These are phyloP conservation scores for Cynopterus sphinx DNA, from an alignment of 2,797 vertebrate genomes.

Conservation along the genomic window DNA sequence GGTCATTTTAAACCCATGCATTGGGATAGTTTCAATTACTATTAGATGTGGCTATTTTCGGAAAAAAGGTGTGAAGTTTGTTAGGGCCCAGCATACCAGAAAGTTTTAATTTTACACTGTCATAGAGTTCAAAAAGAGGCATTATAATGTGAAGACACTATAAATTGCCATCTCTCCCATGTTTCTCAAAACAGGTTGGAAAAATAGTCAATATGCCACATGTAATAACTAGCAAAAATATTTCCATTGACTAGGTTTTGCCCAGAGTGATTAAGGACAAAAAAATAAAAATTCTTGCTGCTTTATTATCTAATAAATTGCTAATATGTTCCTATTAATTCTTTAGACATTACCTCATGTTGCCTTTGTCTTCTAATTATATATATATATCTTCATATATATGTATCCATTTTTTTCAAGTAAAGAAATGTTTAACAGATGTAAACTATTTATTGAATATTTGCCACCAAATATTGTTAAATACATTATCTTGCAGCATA, in stretches of 20 bases:
- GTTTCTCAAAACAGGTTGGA: constrained; percentile 50
- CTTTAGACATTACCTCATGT: constrained; percentile 67
- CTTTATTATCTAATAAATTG: constrained; percentile 68
- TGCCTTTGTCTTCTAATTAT: constrained; percentile 63
- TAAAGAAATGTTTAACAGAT: constrained; percentile 90
- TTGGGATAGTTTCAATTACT: constrained; percentile 43
- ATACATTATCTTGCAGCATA: constrained; percentile 95
- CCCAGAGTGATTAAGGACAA: constrained; percentile 65
- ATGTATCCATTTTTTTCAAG: constrained; percentile 79
- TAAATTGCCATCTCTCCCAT: not conserved
- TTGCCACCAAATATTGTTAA: constrained; percentile 99
- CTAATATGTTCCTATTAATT: constrained; percentile 57
- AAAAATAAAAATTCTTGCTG: constrained; percentile 66
- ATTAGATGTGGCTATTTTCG: constrained; percentile 48
- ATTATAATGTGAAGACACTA: constrained; percentile 30
- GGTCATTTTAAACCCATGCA: constrained; percentile 60
- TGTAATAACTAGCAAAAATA: constrained; percentile 62
- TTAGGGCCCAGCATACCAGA: constrained; percentile 16
- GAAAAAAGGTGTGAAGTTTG: constrained; percentile 34
- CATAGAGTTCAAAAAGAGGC: constrained; percentile 50
- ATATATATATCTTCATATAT: constrained; percentile 62
- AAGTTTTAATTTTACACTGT: constrained; percentile 34
- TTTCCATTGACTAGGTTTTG: constrained; percentile 56
- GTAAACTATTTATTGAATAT: constrained; percentile 98
- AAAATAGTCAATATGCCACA: constrained; percentile 65